Percentiles rank a stretch among this genome's conserved stretches.
Conservation (phyloP, 2,113 vertebrate species). For the Cyprinodon tularosa region DNA sequence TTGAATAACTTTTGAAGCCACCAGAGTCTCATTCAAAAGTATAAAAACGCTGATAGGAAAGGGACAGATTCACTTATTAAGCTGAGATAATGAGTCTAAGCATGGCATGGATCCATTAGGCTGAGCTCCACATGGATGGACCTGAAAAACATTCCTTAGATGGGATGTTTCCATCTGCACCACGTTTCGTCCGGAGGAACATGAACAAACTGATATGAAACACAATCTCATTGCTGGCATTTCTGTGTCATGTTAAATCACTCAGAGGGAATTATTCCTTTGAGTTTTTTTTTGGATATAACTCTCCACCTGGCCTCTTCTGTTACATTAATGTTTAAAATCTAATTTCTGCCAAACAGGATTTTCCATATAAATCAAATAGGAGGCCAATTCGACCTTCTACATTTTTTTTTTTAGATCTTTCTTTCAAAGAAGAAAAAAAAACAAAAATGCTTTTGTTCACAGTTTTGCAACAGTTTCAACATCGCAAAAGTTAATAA, state of each 20-base stretch:
- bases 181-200: not conserved
- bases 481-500: not conserved
- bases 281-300: not conserved
- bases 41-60: not conserved
- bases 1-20: not conserved
- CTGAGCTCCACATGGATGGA: slow-evolving; percentile 13
- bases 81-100: not conserved
- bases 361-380: not conserved
- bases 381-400: not conserved
- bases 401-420: not conserved
- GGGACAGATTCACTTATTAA: not conserved
- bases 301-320: not conserved
- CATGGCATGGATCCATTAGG: not conserved
- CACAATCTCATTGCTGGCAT: not conserved
- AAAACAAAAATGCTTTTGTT: not conserved
- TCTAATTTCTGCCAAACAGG: not conserved
- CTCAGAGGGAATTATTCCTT: not conserved
- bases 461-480: not conserved
- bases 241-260: not conserved
- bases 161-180: slow-evolving; percentile 1
- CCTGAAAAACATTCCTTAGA: not conserved
- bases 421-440: not conserved
- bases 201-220: not conserved
- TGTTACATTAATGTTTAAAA: slow-evolving; percentile 16
- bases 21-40: not conserved